Percentiles rank a stretch among this genome's conserved stretches.
These are phyloP conservation scores for Agraylea sexmaculata DNA, from an alignment of 1,140 invertebrate genomes.

Conservation along the genomic window DNA sequence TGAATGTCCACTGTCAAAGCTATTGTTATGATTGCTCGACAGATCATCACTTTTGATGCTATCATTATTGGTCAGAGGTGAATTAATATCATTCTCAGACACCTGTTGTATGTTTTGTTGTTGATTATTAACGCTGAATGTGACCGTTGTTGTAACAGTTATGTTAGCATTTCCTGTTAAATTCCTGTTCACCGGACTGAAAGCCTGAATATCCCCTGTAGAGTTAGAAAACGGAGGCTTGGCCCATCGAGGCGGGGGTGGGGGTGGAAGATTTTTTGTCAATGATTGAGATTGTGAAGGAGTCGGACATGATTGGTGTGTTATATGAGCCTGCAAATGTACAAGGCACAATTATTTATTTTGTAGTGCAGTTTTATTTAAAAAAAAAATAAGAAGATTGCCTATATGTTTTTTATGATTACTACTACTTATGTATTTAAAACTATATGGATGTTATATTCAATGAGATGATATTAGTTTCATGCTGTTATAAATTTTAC, in stretches of 20 bases:
- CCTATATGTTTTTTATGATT: neutral
- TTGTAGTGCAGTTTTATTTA: neutral
- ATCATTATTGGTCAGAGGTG: conserved; percentile 13
- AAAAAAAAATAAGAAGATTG: neutral
- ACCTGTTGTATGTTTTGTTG: conserved; percentile 29
- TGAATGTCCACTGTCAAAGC: conserved; percentile 15
- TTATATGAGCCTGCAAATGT: conserved; percentile 41
- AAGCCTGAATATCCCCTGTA: conserved; percentile 40
- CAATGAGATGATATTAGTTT: too few relatives aligned
- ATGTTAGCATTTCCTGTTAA: conserved; percentile 47
- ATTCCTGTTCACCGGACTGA: conserved; percentile 36
- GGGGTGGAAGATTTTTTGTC: conserved; percentile 41
- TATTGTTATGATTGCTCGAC: conserved; percentile 17
- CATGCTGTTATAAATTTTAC: neutral
- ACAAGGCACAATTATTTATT: conserved; percentile 10
- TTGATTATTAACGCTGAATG: conserved; percentile 60
- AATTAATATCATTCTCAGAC: conserved; percentile 12
- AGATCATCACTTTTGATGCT: conserved; percentile 17
- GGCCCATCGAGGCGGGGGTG: conserved; percentile 51
- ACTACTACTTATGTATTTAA: neutral
- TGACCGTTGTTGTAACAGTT: conserved; percentile 70
- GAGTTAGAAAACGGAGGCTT: conserved; percentile 44
- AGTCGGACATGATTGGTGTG: conserved; percentile 31
- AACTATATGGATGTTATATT: too few relatives aligned
- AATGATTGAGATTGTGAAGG: conserved; percentile 28